A percentile compares a stretch with the other conserved stretches of the same genome.
Conservation (phyloP, 2,888 invertebrate genomes). For the Argyresthia albistria region DNA sequence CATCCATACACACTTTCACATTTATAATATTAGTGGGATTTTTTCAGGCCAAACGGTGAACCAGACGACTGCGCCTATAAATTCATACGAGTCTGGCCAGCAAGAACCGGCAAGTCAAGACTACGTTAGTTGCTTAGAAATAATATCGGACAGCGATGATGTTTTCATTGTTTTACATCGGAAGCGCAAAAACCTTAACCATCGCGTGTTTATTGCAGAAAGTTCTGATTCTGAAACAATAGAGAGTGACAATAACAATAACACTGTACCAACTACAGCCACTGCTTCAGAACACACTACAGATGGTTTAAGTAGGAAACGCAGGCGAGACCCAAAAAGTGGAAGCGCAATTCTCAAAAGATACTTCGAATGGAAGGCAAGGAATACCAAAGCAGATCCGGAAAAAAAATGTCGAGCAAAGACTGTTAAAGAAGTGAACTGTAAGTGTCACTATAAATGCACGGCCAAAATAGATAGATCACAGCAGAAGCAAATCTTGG, state of each 20-base stretch:
- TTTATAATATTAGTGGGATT: too few relatives aligned
- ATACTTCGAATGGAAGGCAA: neutral
- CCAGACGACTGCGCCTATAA: too few relatives aligned
- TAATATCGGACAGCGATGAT: neutral
- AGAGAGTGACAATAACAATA: neutral
- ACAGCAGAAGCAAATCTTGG: neutral
- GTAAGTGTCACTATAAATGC: neutral
- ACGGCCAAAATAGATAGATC: neutral
- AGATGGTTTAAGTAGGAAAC: neutral
- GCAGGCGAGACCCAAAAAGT: neutral
- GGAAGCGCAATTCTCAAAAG: neutral
- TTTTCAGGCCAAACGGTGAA: too few relatives aligned
- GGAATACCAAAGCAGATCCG: neutral
- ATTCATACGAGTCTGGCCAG: too few relatives aligned
- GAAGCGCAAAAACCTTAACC: neutral
- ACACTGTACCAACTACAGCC: neutral
- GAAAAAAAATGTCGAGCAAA: neutral
- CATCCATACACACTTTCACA: too few relatives aligned
- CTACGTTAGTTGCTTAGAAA: too few relatives aligned
- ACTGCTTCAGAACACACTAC: neutral
- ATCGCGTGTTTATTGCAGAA: neutral
- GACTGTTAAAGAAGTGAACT: neutral
- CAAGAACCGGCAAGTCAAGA: too few relatives aligned
- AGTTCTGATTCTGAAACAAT: neutral
- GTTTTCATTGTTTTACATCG: neutral